Evolutionary conservation across 2,888 invertebrate species (phyloP).

Genomic region (Mimachlamys varia): DNA sequence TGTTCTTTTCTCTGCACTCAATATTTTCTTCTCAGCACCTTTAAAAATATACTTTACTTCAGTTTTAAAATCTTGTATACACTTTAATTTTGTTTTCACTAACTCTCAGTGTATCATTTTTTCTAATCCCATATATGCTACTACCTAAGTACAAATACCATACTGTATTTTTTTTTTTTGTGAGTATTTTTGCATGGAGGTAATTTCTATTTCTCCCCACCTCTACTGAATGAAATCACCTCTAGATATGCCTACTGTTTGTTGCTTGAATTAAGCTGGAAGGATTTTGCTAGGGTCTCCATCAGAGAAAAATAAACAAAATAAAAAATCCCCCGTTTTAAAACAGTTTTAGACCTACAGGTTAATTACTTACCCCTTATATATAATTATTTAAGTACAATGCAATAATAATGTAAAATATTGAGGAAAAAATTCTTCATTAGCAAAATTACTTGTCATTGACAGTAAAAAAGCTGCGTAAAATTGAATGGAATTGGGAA

Average conservation of each 20-base stretch:
- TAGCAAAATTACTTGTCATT: neutral
- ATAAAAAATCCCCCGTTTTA: no score
- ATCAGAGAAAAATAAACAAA: neutral
- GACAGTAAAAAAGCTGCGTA: neutral
- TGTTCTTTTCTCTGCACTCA: neutral
- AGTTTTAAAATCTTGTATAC: neutral
- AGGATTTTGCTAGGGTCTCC: constrained; percentile 16
- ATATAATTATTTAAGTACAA: no score
- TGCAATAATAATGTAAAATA: neutral
- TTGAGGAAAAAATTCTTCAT: neutral
- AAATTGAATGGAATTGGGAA: neutral
- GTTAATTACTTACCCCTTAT: no score
- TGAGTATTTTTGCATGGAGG: neutral
- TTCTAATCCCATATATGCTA: constrained; percentile 12
- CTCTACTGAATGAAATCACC: neutral
- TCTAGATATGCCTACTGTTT: neutral
- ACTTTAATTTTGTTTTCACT: neutral
- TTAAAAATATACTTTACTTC: neutral
- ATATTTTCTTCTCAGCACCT: neutral
- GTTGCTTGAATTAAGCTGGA: constrained; percentile 13
- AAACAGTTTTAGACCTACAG: neutral
- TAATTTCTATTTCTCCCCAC: neutral
- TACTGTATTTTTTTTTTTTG: neutral
- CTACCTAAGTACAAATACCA: neutral
- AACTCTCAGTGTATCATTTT: neutral